Evolutionary conservation across 2,113 vertebrate genomes (phyloP).

Genomic region (Solenodon paradoxus): DNA sequence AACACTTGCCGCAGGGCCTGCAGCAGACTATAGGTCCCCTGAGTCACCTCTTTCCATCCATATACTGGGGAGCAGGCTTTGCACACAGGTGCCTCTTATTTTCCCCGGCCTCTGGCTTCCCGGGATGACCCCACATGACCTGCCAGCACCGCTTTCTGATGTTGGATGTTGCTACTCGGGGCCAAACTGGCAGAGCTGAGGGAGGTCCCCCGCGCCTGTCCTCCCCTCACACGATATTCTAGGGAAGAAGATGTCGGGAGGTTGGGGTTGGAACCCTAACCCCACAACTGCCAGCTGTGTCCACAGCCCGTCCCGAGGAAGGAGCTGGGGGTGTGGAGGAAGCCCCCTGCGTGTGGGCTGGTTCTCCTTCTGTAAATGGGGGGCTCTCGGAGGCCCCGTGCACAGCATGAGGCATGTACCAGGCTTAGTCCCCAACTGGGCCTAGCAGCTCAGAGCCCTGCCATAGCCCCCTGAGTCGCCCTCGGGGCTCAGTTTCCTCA

Average conservation of each 20-base stretch:
- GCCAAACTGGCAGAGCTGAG: background rate
- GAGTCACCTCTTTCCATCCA: background rate
- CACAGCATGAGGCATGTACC: accelerated
- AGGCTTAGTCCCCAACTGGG: accelerated
- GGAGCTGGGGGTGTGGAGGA: background rate
- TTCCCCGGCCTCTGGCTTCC: background rate
- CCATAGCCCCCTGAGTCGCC: too few species aligned
- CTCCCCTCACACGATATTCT: too few species aligned
- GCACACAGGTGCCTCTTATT: background rate
- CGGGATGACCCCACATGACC: too few species aligned
- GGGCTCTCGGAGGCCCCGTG: accelerated
- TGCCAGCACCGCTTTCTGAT: background rate
- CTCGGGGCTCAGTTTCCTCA: background rate
- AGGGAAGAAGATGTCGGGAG: background rate
- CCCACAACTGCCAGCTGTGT: too few species aligned
- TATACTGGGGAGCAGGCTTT: background rate
- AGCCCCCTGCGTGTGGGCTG: too few species aligned
- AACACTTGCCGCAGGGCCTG: background rate
- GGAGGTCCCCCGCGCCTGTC: background rate
- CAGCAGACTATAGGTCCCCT: background rate
- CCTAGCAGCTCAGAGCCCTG: background rate
- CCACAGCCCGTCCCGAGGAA: too few species aligned
- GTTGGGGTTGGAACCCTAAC: accelerated
- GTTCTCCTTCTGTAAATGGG: background rate
- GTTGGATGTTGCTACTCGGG: background rate